phyloP scores from a whole-genome alignment of 2,888 invertebrate species.

The Dugesia japonica region DNA sequence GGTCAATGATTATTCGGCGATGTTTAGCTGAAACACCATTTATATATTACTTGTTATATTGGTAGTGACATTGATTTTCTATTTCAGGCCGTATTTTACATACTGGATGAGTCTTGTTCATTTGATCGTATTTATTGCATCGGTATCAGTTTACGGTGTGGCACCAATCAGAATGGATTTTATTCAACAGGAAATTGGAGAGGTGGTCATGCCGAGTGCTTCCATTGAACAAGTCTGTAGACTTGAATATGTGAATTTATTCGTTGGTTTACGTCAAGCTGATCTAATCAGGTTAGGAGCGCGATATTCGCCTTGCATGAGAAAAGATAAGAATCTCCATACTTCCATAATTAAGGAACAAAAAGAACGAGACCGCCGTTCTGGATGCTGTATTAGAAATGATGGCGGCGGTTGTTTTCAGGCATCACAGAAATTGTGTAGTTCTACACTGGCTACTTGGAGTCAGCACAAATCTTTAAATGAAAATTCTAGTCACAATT shows the following conservation, averaged over 20 bases:
- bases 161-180: constrained; percentile 55
- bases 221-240: constrained; percentile 90
- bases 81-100: constrained; percentile 74
- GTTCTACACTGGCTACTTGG: constrained; percentile 63
- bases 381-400: constrained; percentile 90
- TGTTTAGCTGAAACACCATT: no score
- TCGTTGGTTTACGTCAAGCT: constrained; percentile 85
- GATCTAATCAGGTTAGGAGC: constrained; percentile 92
- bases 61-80: no score
- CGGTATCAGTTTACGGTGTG: constrained; percentile 78
- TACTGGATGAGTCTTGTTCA: constrained; percentile 97
- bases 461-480: constrained; percentile 54
- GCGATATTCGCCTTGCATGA: constrained; percentile 95
- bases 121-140: constrained; percentile 70
- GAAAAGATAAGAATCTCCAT: constrained; percentile 71
- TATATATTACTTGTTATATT: no score
- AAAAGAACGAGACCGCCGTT: constrained; percentile 22
- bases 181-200: neutral
- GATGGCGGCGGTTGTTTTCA: constrained; percentile 92
- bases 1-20: no score
- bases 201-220: constrained; percentile 48
- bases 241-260: constrained; percentile 83
- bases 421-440: constrained; percentile 77
- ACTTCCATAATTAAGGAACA: constrained; percentile 26
- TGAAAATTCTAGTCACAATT: constrained; percentile 52